Percentiles rank a stretch among this genome's conserved stretches.
These are phyloP conservation scores for Cirrhinus mrigala DNA, from an alignment of 2,797 vertebrate species.

Conservation along the genomic window DNA sequence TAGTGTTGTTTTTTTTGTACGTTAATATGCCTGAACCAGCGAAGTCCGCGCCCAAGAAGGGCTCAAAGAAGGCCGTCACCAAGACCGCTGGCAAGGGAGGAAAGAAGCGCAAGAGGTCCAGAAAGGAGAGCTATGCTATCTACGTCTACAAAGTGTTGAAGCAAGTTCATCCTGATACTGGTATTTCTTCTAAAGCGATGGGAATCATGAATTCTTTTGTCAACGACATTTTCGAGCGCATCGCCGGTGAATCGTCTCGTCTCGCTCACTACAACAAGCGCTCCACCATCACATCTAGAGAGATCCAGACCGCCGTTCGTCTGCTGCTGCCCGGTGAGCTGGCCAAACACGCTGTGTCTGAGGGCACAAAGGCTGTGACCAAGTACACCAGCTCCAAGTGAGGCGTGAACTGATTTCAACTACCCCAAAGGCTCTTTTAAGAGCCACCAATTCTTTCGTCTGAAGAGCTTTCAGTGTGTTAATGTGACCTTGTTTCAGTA, in stretches of 20 bases:
- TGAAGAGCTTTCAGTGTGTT: background rate
- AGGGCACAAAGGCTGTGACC: background rate
- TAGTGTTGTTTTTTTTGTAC: too few relatives aligned
- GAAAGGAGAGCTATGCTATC: background rate
- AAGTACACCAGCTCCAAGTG: background rate
- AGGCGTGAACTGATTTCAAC: too few relatives aligned
- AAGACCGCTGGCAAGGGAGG: background rate
- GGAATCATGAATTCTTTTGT: too few relatives aligned
- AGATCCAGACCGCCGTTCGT: too few relatives aligned
- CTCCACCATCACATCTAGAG: too few relatives aligned
- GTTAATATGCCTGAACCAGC: background rate
- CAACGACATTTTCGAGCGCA: too few relatives aligned
- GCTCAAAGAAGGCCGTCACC: background rate
- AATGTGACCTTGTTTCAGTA: too few relatives aligned
- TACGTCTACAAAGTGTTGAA: background rate
- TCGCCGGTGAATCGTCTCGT: too few relatives aligned
- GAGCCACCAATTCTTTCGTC: background rate
- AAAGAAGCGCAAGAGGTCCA: background rate
- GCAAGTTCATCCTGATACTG: background rate
- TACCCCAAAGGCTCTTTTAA: background rate
- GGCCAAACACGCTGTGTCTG: slow-evolving; percentile 5
- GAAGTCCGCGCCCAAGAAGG: background rate
- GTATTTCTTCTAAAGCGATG: too few relatives aligned
- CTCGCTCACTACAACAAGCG: too few relatives aligned
- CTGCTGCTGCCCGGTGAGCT: background rate